Evolutionary conservation across 2,113 vertebrate genomes (phyloP).

Genomic region (Lepidothrix coronata): DNA sequence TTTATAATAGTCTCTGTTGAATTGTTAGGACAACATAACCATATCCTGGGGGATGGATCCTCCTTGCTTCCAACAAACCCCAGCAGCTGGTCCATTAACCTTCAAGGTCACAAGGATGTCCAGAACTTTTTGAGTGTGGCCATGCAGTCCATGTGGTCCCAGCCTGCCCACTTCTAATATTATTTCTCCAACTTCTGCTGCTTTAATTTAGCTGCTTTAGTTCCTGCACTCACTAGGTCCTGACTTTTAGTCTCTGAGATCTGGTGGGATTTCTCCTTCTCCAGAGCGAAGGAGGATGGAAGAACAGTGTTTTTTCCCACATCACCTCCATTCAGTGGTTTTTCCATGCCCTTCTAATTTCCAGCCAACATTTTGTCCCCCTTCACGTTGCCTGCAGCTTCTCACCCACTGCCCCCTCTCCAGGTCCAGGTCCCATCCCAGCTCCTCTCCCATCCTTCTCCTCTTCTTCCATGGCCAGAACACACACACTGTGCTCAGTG

Average conservation of each 20-base stretch:
- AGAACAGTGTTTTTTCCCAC: not conserved
- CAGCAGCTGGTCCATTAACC: accelerated
- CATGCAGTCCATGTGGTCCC: not conserved
- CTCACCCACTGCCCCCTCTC: not conserved
- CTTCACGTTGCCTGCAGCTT: accelerated
- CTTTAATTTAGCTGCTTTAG: not conserved
- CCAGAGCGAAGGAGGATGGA: not conserved
- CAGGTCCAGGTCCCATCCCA: not conserved
- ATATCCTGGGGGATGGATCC: accelerated
- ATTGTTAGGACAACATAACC: not conserved
- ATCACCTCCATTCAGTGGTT: not conserved
- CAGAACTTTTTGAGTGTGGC: too few relatives aligned
- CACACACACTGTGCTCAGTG: accelerated
- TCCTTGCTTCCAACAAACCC: not conserved
- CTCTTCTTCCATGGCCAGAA: not conserved
- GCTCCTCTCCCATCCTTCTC: not conserved
- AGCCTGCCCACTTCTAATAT: not conserved
- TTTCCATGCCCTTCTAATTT: not conserved
- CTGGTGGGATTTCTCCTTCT: not conserved
- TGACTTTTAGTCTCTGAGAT: not conserved
- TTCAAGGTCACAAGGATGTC: not conserved
- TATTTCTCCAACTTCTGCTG: not conserved
- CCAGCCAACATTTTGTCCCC: not conserved
- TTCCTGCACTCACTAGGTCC: not conserved
- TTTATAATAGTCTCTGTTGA: not conserved